Evolutionary conservation across 2,113 vertebrate genomes (phyloP), one percentile per base, ranked within the genome.

Genomic region (Tupaia tana): DNA sequence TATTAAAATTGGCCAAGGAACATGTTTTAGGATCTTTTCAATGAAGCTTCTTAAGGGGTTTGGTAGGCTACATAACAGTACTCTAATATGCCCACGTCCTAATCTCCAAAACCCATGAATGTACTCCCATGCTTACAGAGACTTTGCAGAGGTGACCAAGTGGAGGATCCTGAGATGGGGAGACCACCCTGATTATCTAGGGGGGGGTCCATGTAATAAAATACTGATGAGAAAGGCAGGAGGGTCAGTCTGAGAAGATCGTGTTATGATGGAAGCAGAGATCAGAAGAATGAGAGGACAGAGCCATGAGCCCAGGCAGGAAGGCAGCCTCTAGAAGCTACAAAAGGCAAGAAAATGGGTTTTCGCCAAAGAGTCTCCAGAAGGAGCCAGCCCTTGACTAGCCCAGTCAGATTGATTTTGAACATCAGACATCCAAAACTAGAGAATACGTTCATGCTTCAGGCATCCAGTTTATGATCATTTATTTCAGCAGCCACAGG

Each of bases 381-480:
- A 18, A 63, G 54, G 54, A 71, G 8, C 54, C 20, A 14, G 11
- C 29, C 88, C 34, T 56, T n/a, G 2, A 29, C 16, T 3, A 24
- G 25, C 69, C 7, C 6, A 4, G 22, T 5, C 18, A 77, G 7
- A 7, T 43, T 52, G 70, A n/a, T 1, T 14, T 4, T 11, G 52
- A 29, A 20, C 59, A 31, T 1, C 13, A 6, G 43, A 56, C 9
- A 43, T 56, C 91, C 18, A 6, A 78, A 16, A 22, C 25, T 1
- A 3, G 67, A 25, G 22, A 56, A 11, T 14, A 8, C 1, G 61
- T 2, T 0, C 59, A n/a, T 20, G 64, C 0, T 14, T 25, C 29
- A 34, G 56, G 18, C 80, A 18, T 63, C 13, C 1, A 4, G 59
- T n/a, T 12, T 25, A n/a, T 19, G 31, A 43, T 3, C 4, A 70